Evolutionary conservation across 37 sponge, comb jelly and placozoan genomes (phyloP).

Genomic region (Theonella swinhoei): DNA sequence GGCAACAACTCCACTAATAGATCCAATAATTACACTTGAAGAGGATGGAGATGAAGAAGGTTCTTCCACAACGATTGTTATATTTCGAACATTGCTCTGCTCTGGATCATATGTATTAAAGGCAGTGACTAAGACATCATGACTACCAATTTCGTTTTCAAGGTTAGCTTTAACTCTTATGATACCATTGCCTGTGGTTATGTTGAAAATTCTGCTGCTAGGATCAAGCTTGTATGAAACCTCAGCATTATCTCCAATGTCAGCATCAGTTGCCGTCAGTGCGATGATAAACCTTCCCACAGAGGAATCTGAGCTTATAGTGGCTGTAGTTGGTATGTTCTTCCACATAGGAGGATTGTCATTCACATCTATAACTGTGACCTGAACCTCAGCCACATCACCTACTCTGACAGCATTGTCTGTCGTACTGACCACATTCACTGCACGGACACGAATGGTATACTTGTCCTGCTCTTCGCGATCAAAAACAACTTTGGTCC

Average conservation of each 20-base stretch:
- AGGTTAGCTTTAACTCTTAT: not conserved
- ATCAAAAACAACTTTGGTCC: not conserved
- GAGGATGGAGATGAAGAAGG: too few relatives aligned
- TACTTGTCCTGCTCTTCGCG: not conserved
- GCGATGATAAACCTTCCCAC: not conserved
- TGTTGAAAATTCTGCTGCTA: not conserved
- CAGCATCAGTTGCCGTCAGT: not conserved
- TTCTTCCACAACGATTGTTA: not conserved
- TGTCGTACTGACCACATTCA: not conserved
- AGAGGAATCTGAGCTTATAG: not conserved
- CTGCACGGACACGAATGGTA: not conserved
- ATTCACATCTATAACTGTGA: not conserved
- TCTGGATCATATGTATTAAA: constrained; percentile 21
- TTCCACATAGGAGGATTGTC: constrained; percentile 4
- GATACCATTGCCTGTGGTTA: not conserved
- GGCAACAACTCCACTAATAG: too few relatives aligned
- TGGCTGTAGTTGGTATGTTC: not conserved
- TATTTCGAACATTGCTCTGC: not conserved
- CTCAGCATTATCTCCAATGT: not conserved
- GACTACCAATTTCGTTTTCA: not conserved
- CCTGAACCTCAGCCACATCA: too few relatives aligned
- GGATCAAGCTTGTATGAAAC: not conserved
- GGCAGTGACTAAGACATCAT: constrained; percentile 5
- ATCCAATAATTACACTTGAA: too few relatives aligned
- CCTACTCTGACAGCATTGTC: too few relatives aligned